Conservation (phyloP, 1,140 invertebrate genomes). For the Eulimnadia texana region DNA sequence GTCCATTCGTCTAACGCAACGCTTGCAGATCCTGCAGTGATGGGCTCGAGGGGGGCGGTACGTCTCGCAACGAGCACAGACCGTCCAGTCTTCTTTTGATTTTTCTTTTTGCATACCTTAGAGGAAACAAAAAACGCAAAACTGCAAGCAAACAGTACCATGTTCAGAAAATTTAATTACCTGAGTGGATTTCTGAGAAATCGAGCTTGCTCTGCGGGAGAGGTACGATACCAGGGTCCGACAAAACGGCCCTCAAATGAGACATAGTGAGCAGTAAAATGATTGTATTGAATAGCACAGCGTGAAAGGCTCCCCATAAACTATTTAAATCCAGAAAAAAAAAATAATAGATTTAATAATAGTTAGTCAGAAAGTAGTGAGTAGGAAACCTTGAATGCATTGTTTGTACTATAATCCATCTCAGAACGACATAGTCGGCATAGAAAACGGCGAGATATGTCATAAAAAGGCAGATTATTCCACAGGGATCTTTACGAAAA, state of each 20-base stretch:
- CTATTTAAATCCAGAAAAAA: constrained; percentile 39
- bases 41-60: constrained; percentile 45
- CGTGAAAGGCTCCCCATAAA: constrained; percentile 71
- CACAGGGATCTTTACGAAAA: constrained; percentile 66
- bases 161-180: constrained; percentile 21
- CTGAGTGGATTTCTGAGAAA: constrained; percentile 68
- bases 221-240: constrained; percentile 77
- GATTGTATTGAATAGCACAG: constrained; percentile 63
- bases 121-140: constrained; percentile 11
- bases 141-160: not conserved
- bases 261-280: constrained; percentile 59
- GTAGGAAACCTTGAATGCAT: constrained; percentile 60
- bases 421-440: constrained; percentile 76
- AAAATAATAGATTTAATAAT: constrained; percentile 17
- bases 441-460: constrained; percentile 73
- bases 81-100: constrained; percentile 61
- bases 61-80: constrained; percentile 68
- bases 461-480: constrained; percentile 67
- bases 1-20: constrained; percentile 77
- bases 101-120: constrained; percentile 20
- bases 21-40: constrained; percentile 72
- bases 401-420: constrained; percentile 69
- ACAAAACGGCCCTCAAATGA: constrained; percentile 69
- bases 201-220: constrained; percentile 62
- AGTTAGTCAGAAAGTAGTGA: not conserved